A percentile compares a stretch with the other conserved stretches of the same genome.
Conservation (phyloP, 37 sponge, comb jelly and placozoan species). For the Bolinopsis microptera region DNA sequence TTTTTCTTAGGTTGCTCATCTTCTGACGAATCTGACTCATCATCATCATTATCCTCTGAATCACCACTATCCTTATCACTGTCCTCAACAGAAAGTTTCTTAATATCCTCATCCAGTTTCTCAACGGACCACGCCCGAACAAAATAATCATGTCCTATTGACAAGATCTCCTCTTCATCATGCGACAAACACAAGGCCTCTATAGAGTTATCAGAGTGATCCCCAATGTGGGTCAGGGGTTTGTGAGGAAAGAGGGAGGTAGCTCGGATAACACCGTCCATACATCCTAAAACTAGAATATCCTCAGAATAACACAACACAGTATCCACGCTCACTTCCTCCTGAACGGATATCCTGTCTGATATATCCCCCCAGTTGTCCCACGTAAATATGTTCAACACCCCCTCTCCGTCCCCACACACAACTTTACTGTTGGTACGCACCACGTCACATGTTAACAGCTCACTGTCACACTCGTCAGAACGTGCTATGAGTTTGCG, state of each 20-base stretch:
- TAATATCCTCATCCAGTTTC: not conserved
- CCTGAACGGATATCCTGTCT: constrained; percentile 70
- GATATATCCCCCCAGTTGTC: constrained; percentile 88
- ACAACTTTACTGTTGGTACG: constrained; percentile 83
- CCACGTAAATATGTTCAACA: constrained; percentile 80
- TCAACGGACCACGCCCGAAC: constrained; percentile 21
- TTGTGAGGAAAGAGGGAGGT: constrained; percentile 48
- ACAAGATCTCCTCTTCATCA: not conserved
- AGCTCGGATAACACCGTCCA: constrained; percentile 85
- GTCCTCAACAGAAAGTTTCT: constrained; percentile 34
- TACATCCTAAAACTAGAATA: constrained; percentile 81
- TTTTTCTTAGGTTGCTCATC: constrained; percentile 50
- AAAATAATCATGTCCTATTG: not conserved
- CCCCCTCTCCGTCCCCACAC: constrained; percentile 89
- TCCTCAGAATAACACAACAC: constrained; percentile 69
- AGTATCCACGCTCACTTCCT: constrained; percentile 70
- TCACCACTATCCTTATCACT: constrained; percentile 8
- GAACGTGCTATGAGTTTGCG: constrained; percentile 74
- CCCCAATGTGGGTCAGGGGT: constrained; percentile 55
- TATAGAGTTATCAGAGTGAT: not conserved
- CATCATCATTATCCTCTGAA: constrained; percentile 59
- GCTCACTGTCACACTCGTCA: constrained; percentile 84
- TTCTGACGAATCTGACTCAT: constrained; percentile 59
- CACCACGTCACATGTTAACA: constrained; percentile 76
- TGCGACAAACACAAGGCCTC: constrained; percentile 41